These are phyloP conservation scores for Scelioninae gen. 2 DNA, from an alignment of 2,888 invertebrate genomes.

Conservation along the genomic window DNA sequence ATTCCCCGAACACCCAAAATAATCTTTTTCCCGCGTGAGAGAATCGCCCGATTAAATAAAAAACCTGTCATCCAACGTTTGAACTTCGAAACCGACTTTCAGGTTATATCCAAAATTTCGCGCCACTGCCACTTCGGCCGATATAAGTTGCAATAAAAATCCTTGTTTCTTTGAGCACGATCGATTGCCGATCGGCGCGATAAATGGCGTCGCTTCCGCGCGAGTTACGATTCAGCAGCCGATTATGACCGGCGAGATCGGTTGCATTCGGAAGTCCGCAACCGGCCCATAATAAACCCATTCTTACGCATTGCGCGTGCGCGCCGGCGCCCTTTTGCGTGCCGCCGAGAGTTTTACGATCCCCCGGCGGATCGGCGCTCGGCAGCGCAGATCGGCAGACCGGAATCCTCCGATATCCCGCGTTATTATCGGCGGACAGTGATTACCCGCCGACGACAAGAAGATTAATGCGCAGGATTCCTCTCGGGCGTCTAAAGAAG, in stretches of 20 bases:
- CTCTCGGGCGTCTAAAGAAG: constrained; percentile 30
- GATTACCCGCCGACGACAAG: constrained; percentile 63
- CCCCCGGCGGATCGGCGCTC: constrained; percentile 37
- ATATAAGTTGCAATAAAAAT: too few species aligned
- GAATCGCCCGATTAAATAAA: too few species aligned
- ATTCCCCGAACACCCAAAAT: too few species aligned
- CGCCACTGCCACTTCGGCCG: too few species aligned
- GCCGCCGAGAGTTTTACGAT: constrained; percentile 59
- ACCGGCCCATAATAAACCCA: constrained; percentile 36
- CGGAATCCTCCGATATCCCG: constrained; percentile 63
- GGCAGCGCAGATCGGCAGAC: constrained; percentile 56
- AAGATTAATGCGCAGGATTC: constrained; percentile 62
- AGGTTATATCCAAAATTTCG: too few species aligned
- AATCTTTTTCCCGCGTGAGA: too few species aligned
- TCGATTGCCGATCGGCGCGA: constrained; percentile 32
- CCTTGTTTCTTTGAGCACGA: too few species aligned
- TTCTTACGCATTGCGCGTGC: constrained; percentile 27
- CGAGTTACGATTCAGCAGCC: constrained; percentile 32
- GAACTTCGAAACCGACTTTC: too few species aligned
- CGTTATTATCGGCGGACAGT: constrained; percentile 63
- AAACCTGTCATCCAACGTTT: too few species aligned
- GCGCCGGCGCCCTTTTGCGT: too few species aligned
- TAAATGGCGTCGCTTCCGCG: constrained; percentile 33
- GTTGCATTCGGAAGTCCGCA: constrained; percentile 17
- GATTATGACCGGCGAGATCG: constrained; percentile 23